Evolutionary conservation across 2,113 vertebrate genomes (phyloP), one percentile per base, ranked within the genome.

Genomic region (Plotosus lineatus): DNA sequence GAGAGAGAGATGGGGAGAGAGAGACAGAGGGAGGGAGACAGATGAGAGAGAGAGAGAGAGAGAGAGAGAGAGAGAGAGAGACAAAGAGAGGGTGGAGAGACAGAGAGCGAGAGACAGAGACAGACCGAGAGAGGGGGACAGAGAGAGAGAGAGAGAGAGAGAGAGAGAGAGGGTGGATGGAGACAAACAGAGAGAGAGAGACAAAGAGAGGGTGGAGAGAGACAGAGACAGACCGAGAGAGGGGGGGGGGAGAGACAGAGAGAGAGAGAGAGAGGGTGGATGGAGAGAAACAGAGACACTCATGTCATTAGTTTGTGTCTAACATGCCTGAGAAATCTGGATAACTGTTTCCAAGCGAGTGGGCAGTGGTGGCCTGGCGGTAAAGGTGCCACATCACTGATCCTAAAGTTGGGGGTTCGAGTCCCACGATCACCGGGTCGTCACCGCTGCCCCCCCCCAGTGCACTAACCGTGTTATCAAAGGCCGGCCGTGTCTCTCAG

Each of bases 31-130:
- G n/a, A n/a, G 23, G 17, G 8, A 11, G 8, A 42, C 10, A 44
- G 33, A 38, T n/a, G 33, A 40, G 19, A 40, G 2, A 65, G 63
- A 66, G 36, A 40, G 36, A 72, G 14, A 55, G 31, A 23, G 80
- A 4, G 51, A n/a, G 36, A 81, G 4, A 55, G 10, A 79, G 44
- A 75, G 48, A 79, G 51, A 83, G 58, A 61, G 6, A 72, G 28
- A 36, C 14, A 58, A n/a, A n/a, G n/a, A n/a, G n/a, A n/a, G n/a
- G n/a, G n/a, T n/a, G n/a, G n/a, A n/a, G n/a, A n/a, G n/a, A n/a
- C n/a, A n/a, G n/a, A n/a, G n/a, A n/a, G n/a, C n/a, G 23, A 26
- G 8, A 11, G 8, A 42, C 10, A 44, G 33, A 38, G 33, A 40
- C 8, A 40, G 2, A 65, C 36, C 38, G 36, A 40, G 36, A 72